A percentile compares a stretch with the other conserved stretches of the same genome.
These are phyloP conservation scores for Elaeidobius kamerunicus DNA, from an alignment of 2,888 invertebrate species.

Conservation along the genomic window DNA sequence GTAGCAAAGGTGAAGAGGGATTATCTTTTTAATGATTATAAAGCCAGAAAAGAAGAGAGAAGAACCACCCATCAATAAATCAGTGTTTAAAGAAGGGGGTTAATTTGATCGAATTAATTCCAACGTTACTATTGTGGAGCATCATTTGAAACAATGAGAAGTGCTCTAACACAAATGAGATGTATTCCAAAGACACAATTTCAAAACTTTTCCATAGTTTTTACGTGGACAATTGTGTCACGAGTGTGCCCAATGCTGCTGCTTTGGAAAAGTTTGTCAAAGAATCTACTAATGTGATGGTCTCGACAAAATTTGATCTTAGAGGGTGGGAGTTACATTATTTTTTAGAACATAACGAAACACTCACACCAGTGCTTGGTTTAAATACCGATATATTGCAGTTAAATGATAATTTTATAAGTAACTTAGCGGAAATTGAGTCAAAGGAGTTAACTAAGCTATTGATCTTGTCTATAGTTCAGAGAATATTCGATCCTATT, in stretches of 20 bases:
- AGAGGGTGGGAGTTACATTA: no score
- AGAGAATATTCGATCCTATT: neutral
- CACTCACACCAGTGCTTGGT: neutral
- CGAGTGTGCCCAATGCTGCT: slow-evolving; percentile 11
- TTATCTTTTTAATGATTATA: no score
- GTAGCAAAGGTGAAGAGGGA: neutral
- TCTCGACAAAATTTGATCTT: slow-evolving; percentile 18
- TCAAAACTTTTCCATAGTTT: slow-evolving; percentile 15
- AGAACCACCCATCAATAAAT: slow-evolving; percentile 22
- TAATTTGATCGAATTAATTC: slow-evolving; percentile 30
- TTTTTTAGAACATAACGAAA: neutral
- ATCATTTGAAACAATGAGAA: slow-evolving; percentile 11
- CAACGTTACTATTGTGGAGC: slow-evolving; percentile 22
- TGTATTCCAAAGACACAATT: neutral
- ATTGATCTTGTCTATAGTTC: neutral
- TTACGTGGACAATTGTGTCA: slow-evolving; percentile 24
- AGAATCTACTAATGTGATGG: slow-evolving; percentile 13
- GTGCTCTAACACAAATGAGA: neutral
- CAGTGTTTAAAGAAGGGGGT: slow-evolving; percentile 25
- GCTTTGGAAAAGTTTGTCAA: slow-evolving; percentile 9
- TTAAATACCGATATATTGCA: neutral
- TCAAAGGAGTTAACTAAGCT: neutral
- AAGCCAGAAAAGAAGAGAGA: no score
- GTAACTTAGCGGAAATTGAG: neutral
- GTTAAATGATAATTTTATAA: neutral